phyloP scores from a whole-genome alignment of 1,140 invertebrate species.

The Drosophila aff. region DNA sequence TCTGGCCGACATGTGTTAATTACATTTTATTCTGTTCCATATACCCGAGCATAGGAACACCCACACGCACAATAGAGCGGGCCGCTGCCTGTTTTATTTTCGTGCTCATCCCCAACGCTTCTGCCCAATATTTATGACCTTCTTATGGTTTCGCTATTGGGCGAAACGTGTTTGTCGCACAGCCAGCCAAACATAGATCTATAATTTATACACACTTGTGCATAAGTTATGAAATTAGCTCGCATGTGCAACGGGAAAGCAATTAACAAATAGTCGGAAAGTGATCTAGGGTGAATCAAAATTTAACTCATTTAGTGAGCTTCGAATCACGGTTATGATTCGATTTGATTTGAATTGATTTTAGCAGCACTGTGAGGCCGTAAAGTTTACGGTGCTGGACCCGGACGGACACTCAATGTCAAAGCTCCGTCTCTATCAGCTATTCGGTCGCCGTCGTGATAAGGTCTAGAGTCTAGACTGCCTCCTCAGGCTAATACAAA shows the following conservation, averaged over 20 bases:
- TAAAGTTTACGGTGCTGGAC: conserved; percentile 29
- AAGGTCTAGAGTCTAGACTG: conserved; percentile 43
- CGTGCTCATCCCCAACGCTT: conserved; percentile 47
- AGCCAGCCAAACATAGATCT: conserved; percentile 18
- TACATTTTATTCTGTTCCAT: conserved; percentile 59
- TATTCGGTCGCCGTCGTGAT: conserved; percentile 21
- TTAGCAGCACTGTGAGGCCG: not conserved
- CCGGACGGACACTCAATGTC: conserved; percentile 47
- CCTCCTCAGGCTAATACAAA: conserved; percentile 17
- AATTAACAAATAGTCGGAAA: conserved; percentile 4
- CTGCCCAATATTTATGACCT: conserved; percentile 69
- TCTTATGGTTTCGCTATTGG: conserved; percentile 75
- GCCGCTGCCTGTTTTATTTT: conserved; percentile 40
- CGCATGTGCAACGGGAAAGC: conserved; percentile 25
- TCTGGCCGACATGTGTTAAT: conserved; percentile 55
- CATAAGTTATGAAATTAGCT: conserved; percentile 32
- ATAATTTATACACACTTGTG: conserved; percentile 22
- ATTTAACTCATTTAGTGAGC: conserved; percentile 11
- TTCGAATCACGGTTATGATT: conserved; percentile 11
- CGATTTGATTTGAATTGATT: conserved; percentile 17
- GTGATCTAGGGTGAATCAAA: conserved; percentile 4
- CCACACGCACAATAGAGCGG: conserved; percentile 7
- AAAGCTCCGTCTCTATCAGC: conserved; percentile 49
- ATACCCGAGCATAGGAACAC: conserved; percentile 3
- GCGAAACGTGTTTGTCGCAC: conserved; percentile 71